These are phyloP conservation scores for Meteorus colon DNA, from an alignment of 2,888 invertebrate genomes.

Conservation along the genomic window DNA sequence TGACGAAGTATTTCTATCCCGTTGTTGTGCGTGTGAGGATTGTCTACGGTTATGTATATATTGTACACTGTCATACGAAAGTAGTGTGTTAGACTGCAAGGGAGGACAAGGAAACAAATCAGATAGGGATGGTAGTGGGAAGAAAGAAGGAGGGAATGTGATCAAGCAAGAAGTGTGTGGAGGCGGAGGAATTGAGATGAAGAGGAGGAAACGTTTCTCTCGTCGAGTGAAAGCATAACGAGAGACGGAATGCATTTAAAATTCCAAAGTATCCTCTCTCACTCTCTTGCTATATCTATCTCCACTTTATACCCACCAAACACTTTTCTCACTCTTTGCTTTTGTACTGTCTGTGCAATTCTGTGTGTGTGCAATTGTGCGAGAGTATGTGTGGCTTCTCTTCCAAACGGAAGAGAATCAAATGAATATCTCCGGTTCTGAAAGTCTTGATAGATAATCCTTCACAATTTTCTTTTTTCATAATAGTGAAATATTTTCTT, in stretches of 20 bases:
- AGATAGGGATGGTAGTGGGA: not conserved
- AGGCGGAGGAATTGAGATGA: slow-evolving; percentile 32
- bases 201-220: slow-evolving; percentile 25
- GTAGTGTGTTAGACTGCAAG: not conserved
- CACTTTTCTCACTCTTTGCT: slow-evolving; percentile 28
- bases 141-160: slow-evolving; percentile 13
- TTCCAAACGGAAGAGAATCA: slow-evolving; percentile 33
- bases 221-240: slow-evolving; percentile 51
- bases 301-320: slow-evolving; percentile 12
- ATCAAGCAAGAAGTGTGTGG: slow-evolving; percentile 26
- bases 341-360: slow-evolving; percentile 12
- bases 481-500: slow-evolving; percentile 37
- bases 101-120: not conserved
- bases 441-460: slow-evolving; percentile 42
- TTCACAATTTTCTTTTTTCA: slow-evolving; percentile 55
- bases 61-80: slow-evolving; percentile 13
- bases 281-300: slow-evolving; percentile 38
- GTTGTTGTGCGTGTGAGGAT: slow-evolving; percentile 52
- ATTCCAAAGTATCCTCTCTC: slow-evolving; percentile 60
- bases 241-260: slow-evolving; percentile 62
- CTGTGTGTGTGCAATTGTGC: not conserved
- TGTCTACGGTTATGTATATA: not conserved
- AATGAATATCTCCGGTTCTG: slow-evolving; percentile 45
- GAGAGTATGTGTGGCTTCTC: not conserved
- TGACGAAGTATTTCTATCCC: slow-evolving; percentile 49